Base-by-base conservation (phyloP, 2,113 vertebrate species). In the Gobius niger region DNA sequence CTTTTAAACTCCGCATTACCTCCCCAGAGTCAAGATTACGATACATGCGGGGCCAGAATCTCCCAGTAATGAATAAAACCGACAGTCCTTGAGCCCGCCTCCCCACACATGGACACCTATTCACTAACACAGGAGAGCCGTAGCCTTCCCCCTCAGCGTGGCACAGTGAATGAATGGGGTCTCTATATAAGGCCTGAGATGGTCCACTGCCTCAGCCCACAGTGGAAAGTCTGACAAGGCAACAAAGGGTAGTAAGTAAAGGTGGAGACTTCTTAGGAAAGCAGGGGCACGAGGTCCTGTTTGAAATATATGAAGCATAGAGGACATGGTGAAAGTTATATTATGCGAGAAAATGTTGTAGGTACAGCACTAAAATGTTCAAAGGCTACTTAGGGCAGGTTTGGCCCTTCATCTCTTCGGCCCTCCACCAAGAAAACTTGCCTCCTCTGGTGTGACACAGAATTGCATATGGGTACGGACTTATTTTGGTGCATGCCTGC, bases 151-250 rank as follows among this genome's bases (percentile, higher is more conserved):
- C 62, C 72, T 63, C 77, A 70, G 7, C 1, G 9, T 67, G 40
- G 34, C 40, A n/a, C 56, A 15, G 11, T 59, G 65, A 44, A 49
- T 76, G 89, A 91, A 91, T 88, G 83, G 70, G 75, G 63, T 81
- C 85, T 87, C 87, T 91, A 86, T 91, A 53, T 84, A 78, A 79
- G 80, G 40, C 56, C 46, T 67, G n/a, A 65, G 76, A 82, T 47
- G 57, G 50, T 81, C 81, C 64, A 79, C 54, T 75, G 82, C 88
- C 75, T 69, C 76, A 67, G 65, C 85, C 83, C 82, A 86, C 82
- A 41, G 78, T 83, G 91, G 90, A 92, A 91, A 91, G 78, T 89
- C 82, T 89, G 85, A 89, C 41, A 15, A 87, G 82, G 90, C 86
- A 85, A 7, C 11, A 75, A 76, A 81, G 80, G 81, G 64, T 69